Conservation (phyloP, 1,140 invertebrate species). For the Ceratitis capitata region DNA sequence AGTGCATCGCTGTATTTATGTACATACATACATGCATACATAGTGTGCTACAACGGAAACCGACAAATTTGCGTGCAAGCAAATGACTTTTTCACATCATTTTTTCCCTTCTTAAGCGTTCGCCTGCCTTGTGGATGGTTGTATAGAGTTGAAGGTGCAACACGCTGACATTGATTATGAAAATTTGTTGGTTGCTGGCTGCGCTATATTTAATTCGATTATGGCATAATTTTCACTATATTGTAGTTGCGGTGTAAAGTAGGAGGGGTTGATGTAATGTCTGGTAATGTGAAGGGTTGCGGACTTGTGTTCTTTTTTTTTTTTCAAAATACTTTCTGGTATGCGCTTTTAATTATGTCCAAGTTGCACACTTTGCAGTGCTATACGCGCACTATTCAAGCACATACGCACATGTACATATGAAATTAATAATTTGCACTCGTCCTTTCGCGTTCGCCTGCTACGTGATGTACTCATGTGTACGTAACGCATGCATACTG, state of each 20-base stretch:
- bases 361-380: neutral
- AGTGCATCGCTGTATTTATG: neutral
- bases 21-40: neutral
- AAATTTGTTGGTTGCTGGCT: conserved; percentile 53
- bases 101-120: too few relatives aligned
- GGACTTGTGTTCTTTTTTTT: neutral
- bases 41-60: conserved; percentile 37
- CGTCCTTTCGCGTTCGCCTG: neutral
- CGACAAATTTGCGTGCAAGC: conserved; percentile 63
- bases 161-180: conserved; percentile 39
- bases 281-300: neutral
- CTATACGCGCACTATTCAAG: neutral
- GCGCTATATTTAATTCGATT: conserved; percentile 63
- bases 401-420: neutral
- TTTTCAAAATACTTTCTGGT: too few relatives aligned
- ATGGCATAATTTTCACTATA: conserved; percentile 45
- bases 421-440: neutral
- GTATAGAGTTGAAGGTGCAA: neutral
- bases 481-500: conserved; percentile 32
- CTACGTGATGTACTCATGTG: conserved; percentile 25
- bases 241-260: neutral
- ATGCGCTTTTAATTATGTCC: neutral
- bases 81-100: conserved; percentile 28
- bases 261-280: neutral
- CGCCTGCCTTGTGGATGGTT: neutral